Percentiles rank a stretch among this genome's conserved stretches.
Evolutionary conservation across 1,140 invertebrate genomes (phyloP).

Genomic region (Choristoneura fumiferana): DNA sequence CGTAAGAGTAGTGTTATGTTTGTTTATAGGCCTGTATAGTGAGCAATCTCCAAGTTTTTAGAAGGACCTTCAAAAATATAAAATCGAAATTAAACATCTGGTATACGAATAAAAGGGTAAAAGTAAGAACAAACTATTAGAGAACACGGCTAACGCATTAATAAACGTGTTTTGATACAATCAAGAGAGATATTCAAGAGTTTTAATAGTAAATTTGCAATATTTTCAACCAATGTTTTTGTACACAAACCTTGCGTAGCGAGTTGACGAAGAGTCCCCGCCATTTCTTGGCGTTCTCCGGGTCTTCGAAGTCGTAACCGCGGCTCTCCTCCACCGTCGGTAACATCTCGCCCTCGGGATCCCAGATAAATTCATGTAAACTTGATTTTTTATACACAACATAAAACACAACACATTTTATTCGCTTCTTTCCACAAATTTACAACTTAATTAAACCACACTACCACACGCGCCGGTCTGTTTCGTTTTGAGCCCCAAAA

Average conservation of each 20-base stretch:
- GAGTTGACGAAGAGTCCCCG: constrained; percentile 91
- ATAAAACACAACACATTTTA: constrained; percentile 55
- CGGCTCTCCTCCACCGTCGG: constrained; percentile 80
- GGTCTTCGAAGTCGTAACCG: constrained; percentile 92
- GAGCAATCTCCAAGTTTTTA: neutral
- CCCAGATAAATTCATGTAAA: constrained; percentile 69
- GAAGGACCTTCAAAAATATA: neutral
- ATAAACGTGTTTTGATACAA: neutral
- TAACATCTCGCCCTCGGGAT: constrained; percentile 64
- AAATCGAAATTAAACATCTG: neutral
- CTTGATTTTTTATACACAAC: constrained; percentile 48
- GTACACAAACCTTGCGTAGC: constrained; percentile 83
- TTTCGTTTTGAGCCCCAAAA: neutral
- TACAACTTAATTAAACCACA: constrained; percentile 29
- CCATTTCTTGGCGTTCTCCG: constrained; percentile 94
- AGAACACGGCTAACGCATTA: neutral
- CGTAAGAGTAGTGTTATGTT: no score
- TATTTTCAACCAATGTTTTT: constrained; percentile 27
- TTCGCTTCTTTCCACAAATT: constrained; percentile 45
- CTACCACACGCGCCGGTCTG: neutral
- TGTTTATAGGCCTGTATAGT: no score
- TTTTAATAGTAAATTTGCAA: constrained; percentile 19
- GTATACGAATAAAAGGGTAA: neutral
- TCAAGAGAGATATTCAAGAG: neutral
- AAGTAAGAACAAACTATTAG: neutral